These are phyloP conservation scores for Sardinella longiceps DNA, from an alignment of 2,797 vertebrate genomes.

Conservation along the genomic window DNA sequence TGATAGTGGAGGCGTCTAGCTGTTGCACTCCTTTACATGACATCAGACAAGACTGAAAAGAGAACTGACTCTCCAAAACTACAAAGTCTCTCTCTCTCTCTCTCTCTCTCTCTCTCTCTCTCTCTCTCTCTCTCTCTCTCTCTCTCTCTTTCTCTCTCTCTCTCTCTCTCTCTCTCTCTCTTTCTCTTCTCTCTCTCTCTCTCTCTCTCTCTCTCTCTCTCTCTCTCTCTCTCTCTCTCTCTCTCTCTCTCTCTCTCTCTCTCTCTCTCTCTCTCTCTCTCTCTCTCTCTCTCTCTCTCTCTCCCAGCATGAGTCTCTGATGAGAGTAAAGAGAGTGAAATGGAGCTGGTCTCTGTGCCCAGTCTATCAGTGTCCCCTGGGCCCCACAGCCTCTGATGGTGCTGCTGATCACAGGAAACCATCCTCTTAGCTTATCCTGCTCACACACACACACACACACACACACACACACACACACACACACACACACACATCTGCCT, in stretches of 20 bases:
- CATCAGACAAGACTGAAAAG: background rate
- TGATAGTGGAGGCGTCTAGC: background rate
- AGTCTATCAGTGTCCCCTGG: background rate
- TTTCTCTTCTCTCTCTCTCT: background rate
- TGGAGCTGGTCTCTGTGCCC: background rate
- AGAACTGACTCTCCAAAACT: background rate
- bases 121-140: background rate
- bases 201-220: background rate
- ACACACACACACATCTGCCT: background rate
- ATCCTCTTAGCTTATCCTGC: background rate
- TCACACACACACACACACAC: background rate
- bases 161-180: background rate
- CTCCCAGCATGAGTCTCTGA: background rate
- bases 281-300: background rate
- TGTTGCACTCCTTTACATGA: background rate
- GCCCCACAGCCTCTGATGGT: background rate
- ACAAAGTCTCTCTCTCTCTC: background rate
- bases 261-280: background rate
- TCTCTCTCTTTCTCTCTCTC: background rate
- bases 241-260: background rate
- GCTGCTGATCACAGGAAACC: background rate
- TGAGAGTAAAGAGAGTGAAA: background rate
- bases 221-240: background rate
- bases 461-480: background rate
- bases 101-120: background rate